A percentile compares a stretch with the other conserved stretches of the same genome.
These are phyloP conservation scores for Myoxocephalus aenaeus DNA, from an alignment of 2,797 vertebrate species.

Conservation along the genomic window DNA sequence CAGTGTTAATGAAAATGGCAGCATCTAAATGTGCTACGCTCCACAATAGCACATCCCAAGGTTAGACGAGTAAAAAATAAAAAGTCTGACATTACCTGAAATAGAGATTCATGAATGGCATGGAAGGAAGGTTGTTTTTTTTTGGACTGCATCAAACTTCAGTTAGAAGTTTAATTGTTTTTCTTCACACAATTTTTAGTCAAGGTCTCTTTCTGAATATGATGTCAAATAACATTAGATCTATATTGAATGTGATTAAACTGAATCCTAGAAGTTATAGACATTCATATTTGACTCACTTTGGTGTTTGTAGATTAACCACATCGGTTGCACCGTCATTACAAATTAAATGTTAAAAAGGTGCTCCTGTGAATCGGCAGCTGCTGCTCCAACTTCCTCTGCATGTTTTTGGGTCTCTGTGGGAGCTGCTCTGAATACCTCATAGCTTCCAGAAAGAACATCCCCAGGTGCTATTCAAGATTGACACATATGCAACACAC, in stretches of 20 bases:
- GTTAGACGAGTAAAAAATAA: constrained; percentile 14
- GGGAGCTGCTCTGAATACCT: constrained; percentile 63
- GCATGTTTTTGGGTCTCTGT: constrained; percentile 32
- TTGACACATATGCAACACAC: constrained; percentile 45
- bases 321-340: constrained; percentile 17
- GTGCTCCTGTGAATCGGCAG: constrained; percentile 22
- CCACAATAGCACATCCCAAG: constrained; percentile 45
- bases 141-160: constrained; percentile 4
- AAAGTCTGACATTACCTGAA: constrained; percentile 14
- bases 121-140: constrained; percentile 17
- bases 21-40: constrained; percentile 49
- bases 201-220: background rate
- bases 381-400: constrained; percentile 41
- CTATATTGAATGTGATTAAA: background rate
- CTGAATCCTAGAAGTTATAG: background rate
- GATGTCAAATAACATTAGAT: background rate
- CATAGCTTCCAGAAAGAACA: constrained; percentile 71
- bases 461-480: constrained; percentile 78
- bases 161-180: background rate
- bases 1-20: constrained; percentile 74
- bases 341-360: constrained; percentile 11
- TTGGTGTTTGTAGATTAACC: constrained; percentile 20
- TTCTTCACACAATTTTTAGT: background rate
- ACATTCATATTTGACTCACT: constrained; percentile 9
- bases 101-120: constrained; percentile 27